Evolutionary conservation across 2,113 vertebrate species (phyloP), one percentile per base, ranked within the genome.

Genomic region (Festucalex cinctus): DNA sequence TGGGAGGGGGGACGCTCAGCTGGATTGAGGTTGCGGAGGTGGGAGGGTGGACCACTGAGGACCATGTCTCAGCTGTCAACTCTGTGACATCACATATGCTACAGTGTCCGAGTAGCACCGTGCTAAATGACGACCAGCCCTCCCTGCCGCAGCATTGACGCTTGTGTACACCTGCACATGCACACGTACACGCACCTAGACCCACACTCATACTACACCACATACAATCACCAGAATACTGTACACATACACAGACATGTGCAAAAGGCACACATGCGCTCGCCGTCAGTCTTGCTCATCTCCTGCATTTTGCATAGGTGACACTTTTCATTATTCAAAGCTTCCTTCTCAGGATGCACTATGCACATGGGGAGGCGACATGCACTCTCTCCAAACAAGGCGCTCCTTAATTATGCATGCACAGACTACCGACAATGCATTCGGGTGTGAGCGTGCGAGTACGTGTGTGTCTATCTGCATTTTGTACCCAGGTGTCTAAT

Each of bases 281-380:
- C 86, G 74, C 68, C 63, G 73, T 71, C 84, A 83, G 77, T 68
- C 85, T 84, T 54, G 82, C 74, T 87, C 78, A 88, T 87, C 88
- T 91, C 83, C 78, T 91, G 87, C 90, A 91, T 91, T 91, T 91
- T 91, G 87, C 90, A 92, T 92, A 88, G 85, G 84, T 90, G 86
- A 90, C 88, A 88, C 86, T 89, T 87, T 92, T 91, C 90, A 93
- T 92, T 92, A 92, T 92, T 91, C 88, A 92, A 87, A 88, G 85
- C 85, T 88, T 82, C 89, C 88, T 90, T 90, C 86, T 88, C 83
- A 83, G 90, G 88, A 87, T 84, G 86, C 79, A 83, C 81, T 80
- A 80, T 85, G 88, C 88, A 81, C 87, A 90, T 77, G 49, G 77
- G 81, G 84, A 88, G 84, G 87, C 71, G 84, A 89, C 90, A 88